phyloP scores from a whole-genome alignment of 2,113 vertebrate genomes.

The Formicarius rufipectus region DNA sequence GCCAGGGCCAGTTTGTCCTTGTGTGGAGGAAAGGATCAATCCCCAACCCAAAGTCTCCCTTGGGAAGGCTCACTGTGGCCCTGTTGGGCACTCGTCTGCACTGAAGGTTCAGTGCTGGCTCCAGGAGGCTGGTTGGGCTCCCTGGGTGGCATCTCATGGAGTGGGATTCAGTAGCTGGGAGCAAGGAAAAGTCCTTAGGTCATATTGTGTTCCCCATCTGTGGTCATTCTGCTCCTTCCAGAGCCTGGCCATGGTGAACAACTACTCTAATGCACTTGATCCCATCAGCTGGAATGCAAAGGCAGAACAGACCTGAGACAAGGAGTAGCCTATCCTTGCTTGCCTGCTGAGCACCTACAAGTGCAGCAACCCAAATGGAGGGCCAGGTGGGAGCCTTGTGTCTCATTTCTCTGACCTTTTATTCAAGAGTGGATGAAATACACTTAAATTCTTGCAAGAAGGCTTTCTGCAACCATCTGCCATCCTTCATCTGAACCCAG shows the following conservation, averaged over 20 bases:
- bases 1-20: background rate
- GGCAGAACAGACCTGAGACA: background rate
- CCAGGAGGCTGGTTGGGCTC: background rate
- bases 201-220: rapidly evolving
- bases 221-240: background rate
- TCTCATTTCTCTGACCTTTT: background rate
- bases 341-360: background rate
- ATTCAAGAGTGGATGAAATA: background rate
- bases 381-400: background rate
- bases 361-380: background rate
- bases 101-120: background rate
- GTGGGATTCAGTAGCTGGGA: background rate
- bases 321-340: background rate
- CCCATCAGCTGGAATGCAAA: background rate
- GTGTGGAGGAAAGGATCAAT: background rate
- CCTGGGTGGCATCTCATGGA: rapidly evolving
- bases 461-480: background rate
- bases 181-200: background rate
- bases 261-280: background rate
- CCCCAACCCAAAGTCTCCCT: background rate
- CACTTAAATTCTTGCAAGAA: background rate
- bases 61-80: background rate
- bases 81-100: rapidly evolving
- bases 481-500: background rate
- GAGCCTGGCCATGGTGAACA: background rate